Evolutionary conservation across 1,140 invertebrate genomes (phyloP).

Genomic region (Pachyrhynchus sulphureomaculatus): DNA sequence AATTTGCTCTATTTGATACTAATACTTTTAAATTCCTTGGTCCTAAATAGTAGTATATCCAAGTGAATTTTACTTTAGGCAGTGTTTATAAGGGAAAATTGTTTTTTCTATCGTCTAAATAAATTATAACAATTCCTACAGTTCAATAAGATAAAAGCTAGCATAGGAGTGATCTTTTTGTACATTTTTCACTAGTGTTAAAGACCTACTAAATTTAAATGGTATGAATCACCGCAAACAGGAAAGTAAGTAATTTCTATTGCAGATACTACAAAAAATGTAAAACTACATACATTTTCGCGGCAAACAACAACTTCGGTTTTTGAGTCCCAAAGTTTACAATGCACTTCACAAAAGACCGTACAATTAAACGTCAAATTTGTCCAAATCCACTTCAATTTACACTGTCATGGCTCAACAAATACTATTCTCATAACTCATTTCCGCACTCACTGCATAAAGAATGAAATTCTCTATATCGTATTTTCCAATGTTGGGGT

Average conservation of each 20-base stretch:
- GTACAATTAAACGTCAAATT: conserved; percentile 23
- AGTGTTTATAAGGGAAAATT: no score
- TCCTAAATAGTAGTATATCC: no score
- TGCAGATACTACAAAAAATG: background rate
- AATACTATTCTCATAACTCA: conserved; percentile 36
- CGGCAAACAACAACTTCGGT: conserved; percentile 5
- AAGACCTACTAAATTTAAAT: background rate
- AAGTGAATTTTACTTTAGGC: no score
- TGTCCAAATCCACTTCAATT: conserved; percentile 33
- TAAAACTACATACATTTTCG: conserved; percentile 19
- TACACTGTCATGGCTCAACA: conserved; percentile 40
- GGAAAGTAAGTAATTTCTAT: conserved; percentile 7
- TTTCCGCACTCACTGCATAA: conserved; percentile 30
- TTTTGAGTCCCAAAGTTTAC: conserved; percentile 20
- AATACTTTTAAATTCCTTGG: no score
- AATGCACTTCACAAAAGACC: conserved; percentile 31
- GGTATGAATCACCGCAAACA: conserved; percentile 20
- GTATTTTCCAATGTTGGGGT: conserved; percentile 2
- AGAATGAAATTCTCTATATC: conserved; percentile 1
- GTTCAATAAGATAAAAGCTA: no score
- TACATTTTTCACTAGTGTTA: background rate
- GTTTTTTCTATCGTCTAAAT: no score
- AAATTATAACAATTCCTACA: no score
- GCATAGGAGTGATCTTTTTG: no score
- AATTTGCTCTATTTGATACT: no score